These are phyloP conservation scores for Microhierax caerulescens DNA, from an alignment of 2,797 vertebrate species.

Conservation along the genomic window DNA sequence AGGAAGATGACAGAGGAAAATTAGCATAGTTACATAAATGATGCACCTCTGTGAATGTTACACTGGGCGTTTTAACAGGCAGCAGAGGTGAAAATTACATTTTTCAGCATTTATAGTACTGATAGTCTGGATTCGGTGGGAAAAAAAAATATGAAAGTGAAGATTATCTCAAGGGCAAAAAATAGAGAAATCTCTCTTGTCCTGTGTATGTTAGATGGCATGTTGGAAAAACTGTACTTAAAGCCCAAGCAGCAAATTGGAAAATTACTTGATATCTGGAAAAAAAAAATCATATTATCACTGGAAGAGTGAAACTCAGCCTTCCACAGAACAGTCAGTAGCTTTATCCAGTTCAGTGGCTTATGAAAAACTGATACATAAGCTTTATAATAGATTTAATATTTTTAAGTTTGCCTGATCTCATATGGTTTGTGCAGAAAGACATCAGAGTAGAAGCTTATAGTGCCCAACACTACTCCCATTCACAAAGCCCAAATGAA, in stretches of 20 bases:
- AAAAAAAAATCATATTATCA: background rate
- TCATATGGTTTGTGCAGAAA: background rate
- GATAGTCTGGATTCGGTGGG: background rate
- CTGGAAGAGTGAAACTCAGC: background rate
- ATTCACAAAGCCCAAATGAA: background rate
- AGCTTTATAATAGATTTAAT: conserved; percentile 22
- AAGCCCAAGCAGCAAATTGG: background rate
- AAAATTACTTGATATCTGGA: background rate
- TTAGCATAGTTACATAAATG: background rate
- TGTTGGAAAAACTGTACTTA: background rate
- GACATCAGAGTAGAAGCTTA: background rate
- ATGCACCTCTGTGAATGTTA: background rate
- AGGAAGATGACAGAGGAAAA: conserved; percentile 27
- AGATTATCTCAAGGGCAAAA: background rate
- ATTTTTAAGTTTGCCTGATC: background rate
- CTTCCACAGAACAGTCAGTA: background rate
- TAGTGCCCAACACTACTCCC: background rate
- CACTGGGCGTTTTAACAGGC: background rate
- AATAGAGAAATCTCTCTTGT: background rate
- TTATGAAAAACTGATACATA: background rate
- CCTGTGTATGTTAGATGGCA: background rate
- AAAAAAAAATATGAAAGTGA: background rate
- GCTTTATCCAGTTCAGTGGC: conserved; percentile 3
- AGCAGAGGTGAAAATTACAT: background rate
- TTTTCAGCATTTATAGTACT: background rate